These are phyloP conservation scores for Cryptoprocta ferox DNA, from an alignment of 2,797 vertebrate genomes.

Conservation along the genomic window DNA sequence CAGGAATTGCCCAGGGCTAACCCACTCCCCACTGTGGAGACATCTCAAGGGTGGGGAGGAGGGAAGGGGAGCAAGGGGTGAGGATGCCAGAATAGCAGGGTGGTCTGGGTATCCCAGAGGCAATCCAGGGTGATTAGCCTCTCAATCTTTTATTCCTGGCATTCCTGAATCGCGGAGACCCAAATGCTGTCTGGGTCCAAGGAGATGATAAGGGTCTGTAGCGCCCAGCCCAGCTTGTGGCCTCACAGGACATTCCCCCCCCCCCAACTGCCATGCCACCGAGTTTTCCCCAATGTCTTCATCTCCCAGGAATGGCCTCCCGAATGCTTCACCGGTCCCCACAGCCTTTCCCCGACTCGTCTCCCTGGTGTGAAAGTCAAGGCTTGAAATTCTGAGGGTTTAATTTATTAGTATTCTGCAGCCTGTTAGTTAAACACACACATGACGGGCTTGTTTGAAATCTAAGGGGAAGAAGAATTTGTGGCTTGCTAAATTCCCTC, in stretches of 20 bases:
- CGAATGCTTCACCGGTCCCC: not conserved
- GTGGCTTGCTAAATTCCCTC: constrained; percentile 35
- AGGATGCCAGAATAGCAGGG: not conserved
- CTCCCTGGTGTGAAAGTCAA: constrained; percentile 27
- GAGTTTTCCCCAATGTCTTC: not conserved
- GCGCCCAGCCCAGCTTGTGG: not conserved
- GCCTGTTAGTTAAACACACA: constrained; percentile 66
- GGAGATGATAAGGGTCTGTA: not conserved
- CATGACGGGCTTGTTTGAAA: constrained; percentile 62
- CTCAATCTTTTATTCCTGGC: not conserved
- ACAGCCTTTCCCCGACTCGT: not conserved
- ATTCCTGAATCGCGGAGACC: not conserved
- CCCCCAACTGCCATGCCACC: not conserved
- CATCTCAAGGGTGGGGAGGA: not conserved
- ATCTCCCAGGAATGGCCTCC: constrained; percentile 12
- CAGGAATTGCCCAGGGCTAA: constrained; percentile 1
- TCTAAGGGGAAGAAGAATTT: constrained; percentile 56
- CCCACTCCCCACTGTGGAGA: not conserved
- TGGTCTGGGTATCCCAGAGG: not conserved
- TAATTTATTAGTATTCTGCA: constrained; percentile 50
- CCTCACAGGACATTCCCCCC: not conserved
- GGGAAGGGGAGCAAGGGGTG: not conserved
- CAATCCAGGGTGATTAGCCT: not conserved
- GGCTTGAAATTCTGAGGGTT: constrained; percentile 52
- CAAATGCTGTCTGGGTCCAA: not conserved